phyloP scores from a whole-genome alignment of 2,113 vertebrate genomes.

The Nothoprocta perdicaria region DNA sequence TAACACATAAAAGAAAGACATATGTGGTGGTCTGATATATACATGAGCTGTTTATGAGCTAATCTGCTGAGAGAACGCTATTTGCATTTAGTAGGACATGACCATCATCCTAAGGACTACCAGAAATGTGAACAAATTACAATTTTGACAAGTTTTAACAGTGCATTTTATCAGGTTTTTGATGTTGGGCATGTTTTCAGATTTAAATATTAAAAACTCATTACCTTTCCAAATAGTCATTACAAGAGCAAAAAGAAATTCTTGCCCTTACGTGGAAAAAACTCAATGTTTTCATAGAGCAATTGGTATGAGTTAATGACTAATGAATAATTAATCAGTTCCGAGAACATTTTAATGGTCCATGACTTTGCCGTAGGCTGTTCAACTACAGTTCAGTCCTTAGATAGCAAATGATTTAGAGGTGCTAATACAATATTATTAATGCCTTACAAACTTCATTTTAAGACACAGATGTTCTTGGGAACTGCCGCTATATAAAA shows the following conservation, averaged over 20 bases:
- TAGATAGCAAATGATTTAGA: constrained; percentile 49
- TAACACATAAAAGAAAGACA: neutral
- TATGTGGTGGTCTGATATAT: neutral
- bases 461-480: constrained; percentile 4
- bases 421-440: constrained; percentile 37
- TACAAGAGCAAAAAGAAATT: neutral
- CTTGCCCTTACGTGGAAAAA: neutral
- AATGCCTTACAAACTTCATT: constrained; percentile 34
- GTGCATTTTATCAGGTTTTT: rapidly evolving
- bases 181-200: neutral
- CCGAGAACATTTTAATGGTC: constrained; percentile 38
- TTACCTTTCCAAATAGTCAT: neutral
- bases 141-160: neutral
- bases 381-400: constrained; percentile 4
- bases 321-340: constrained; percentile 53
- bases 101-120: neutral
- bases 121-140: neutral
- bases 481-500: neutral
- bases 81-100: neutral
- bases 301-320: constrained; percentile 55
- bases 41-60: neutral
- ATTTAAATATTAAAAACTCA: constrained; percentile 18
- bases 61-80: neutral
- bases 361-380: constrained; percentile 35
- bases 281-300: constrained; percentile 52